Base-by-base conservation (phyloP, 2,797 vertebrate genomes). In the Lepus oiostolus region DNA sequence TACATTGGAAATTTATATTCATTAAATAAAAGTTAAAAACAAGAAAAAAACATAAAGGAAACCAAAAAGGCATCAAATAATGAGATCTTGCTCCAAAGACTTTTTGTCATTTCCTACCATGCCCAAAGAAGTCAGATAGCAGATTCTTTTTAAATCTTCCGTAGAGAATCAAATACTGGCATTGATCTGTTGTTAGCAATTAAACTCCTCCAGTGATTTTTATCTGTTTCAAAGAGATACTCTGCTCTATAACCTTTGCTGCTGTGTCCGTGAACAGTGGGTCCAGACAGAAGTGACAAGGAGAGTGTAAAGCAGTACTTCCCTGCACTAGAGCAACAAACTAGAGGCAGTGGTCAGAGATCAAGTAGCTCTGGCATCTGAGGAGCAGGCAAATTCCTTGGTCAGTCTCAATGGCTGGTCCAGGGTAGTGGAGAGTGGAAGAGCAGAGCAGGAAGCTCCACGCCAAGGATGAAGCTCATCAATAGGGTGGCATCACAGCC, bases 161-260 rank as follows among this genome's bases (percentile, higher is more conserved):
- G 12, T 1, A 42, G 38, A 79, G 21, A 79, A 67, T 21, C 60
- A 60, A 67, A 71, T 50, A 28, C 2, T 10, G 30, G 30, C 68
- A 50, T 65, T 85, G 54, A 70, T 42, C 70, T 63, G 21, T 17
- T 58, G 10, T 60, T 81, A 62, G 77, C 91, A 65, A 38, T 98
- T 77, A 35, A 85, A 82, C 32, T 50, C 80, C 72, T 62, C 79
- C 72, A 85, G 11, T 80, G 28, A 21, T 74, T 38, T 52, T 75
- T n/a, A 19, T 52, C 26, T 67, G 19, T 58, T 58, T 58, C 54
- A 58, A 58, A 47, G 67, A 71, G 62, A 54, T 22, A 13, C 32
- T 71, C 71, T 72, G 22, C 35, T 77, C n/a, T 71, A 70, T 12
- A 91, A 77, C 35, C 47, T 77, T 71, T 24, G 54, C 70, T 50